Evolutionary conservation across 2,888 invertebrate genomes (phyloP).

Genomic region (Caenorhabditis sp.): DNA sequence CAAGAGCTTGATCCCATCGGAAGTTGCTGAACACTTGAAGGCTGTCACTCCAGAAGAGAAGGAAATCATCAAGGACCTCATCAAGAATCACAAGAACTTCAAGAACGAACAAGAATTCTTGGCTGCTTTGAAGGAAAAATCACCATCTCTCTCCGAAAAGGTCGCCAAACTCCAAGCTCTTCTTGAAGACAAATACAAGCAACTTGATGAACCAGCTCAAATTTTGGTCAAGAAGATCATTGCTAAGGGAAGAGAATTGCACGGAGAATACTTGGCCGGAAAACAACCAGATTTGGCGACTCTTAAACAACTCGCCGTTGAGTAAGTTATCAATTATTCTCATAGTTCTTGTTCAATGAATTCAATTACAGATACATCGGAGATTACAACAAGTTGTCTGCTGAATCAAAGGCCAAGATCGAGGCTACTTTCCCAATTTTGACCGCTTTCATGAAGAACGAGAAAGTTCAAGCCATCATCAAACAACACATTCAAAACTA

Average conservation of each 20-base stretch:
- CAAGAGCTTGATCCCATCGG: constrained; percentile 65
- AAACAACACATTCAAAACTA: constrained; percentile 34
- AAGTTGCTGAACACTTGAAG: constrained; percentile 66
- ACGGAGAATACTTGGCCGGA: constrained; percentile 57
- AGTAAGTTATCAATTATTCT: constrained; percentile 10
- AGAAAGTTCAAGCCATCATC: constrained; percentile 35
- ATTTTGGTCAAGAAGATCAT: constrained; percentile 62
- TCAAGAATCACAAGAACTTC: constrained; percentile 53
- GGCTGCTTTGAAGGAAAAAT: constrained; percentile 64
- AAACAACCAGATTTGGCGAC: constrained; percentile 62
- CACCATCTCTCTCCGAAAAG: constrained; percentile 63
- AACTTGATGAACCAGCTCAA: constrained; percentile 62
- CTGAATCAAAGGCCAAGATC: constrained; percentile 62
- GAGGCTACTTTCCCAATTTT: constrained; percentile 64
- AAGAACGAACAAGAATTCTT: constrained; percentile 59
- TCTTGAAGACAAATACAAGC: constrained; percentile 57
- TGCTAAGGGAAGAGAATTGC: constrained; percentile 61
- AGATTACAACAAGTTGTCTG: constrained; percentile 59
- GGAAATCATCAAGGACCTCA: constrained; percentile 63
- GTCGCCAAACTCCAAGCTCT: constrained; percentile 55
- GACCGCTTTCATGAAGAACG: constrained; percentile 61
- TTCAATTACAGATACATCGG: constrained; percentile 40
- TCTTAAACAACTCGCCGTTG: constrained; percentile 50
- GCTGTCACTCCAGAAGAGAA: constrained; percentile 65
- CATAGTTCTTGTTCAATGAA: background rate